These are phyloP conservation scores for Ivindomyrus marchei DNA, from an alignment of 2,113 vertebrate genomes.

Conservation along the genomic window DNA sequence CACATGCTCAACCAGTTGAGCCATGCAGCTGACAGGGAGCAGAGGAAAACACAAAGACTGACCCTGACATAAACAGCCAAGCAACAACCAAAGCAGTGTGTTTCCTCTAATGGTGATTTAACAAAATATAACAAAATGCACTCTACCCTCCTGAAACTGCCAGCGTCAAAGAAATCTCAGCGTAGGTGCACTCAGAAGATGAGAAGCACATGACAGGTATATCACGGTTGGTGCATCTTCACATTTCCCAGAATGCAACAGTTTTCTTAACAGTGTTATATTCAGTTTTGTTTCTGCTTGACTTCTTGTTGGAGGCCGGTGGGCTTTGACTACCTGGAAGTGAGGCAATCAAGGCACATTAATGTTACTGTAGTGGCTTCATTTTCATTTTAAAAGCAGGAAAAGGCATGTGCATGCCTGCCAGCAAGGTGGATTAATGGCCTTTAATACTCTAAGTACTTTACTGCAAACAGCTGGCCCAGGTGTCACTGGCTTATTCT, in stretches of 20 bases:
- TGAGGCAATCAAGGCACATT: conserved; percentile 50
- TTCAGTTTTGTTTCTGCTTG: background rate
- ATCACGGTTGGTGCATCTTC: background rate
- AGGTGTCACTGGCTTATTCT: conserved; percentile 40
- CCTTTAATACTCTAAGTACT: conserved; percentile 41
- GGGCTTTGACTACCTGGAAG: conserved; percentile 29
- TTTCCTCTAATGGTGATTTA: background rate
- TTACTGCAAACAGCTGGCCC: conserved; percentile 55
- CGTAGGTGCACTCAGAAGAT: background rate
- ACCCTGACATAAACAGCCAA: background rate
- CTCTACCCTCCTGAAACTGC: background rate
- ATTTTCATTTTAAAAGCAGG: conserved; percentile 46
- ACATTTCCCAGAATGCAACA: background rate
- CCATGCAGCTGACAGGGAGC: too few relatives aligned
- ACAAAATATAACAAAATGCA: background rate
- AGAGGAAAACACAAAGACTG: too few relatives aligned
- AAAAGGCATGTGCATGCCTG: conserved; percentile 42
- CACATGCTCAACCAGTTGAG: too few relatives aligned
- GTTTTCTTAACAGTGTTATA: background rate
- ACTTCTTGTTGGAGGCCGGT: background rate
- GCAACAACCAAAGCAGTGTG: background rate
- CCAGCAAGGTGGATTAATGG: conserved; percentile 49
- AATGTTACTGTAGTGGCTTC: conserved; percentile 50
- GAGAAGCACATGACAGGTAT: background rate
- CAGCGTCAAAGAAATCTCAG: background rate